Evolutionary conservation across 1,140 invertebrate genomes (phyloP), one percentile per base, ranked within the genome.

Genomic region (Diabrotica virgifera): DNA sequence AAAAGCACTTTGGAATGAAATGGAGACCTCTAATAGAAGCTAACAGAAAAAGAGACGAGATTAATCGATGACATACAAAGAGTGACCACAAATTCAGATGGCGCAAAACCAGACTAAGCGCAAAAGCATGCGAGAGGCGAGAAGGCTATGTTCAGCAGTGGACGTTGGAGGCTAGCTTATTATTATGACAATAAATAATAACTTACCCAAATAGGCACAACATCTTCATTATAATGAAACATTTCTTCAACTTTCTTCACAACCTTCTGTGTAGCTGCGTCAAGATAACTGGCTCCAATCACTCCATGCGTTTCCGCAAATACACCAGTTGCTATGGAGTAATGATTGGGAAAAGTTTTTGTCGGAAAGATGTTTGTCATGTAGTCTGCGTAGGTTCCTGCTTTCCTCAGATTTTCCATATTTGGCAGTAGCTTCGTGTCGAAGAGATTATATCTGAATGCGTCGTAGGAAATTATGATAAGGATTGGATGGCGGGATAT

Each of bases 321-420:
- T 13, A 92, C 72, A 5, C 91, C 91, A 35, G 92, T 94, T 0
- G 85, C 88, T 51, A 94, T 87, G 0, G 88, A 85, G 72, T 89
- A 89, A 79, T 93, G 91, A 80, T 93, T 93, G 2, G 90, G 89
- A 76, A 90, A 90, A 2, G 91, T 94, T 79, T 89, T 90, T 2
- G 90, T 90, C 0, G 86, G 80, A 78, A 90, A 92, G 36, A 85
- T 80, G 70, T 89, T 85, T 59, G 77, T 81, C 83, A 93, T 87
- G 69, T 86, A 88, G 35, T 87, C 82, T 0, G 84, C 79, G 60
- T 83, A 80, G 0, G 85, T 81, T 0, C 89, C 88, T 70, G 81
- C 78, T 3, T 79, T 67, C 62, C 79, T 82, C 36, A 92, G 71
- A 36, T 73, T 70, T 36, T 85, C 77, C 65, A 92, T 78, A 53